phyloP scores from a whole-genome alignment of 2,888 invertebrate species.

The Sceliomorpha sp. region DNA sequence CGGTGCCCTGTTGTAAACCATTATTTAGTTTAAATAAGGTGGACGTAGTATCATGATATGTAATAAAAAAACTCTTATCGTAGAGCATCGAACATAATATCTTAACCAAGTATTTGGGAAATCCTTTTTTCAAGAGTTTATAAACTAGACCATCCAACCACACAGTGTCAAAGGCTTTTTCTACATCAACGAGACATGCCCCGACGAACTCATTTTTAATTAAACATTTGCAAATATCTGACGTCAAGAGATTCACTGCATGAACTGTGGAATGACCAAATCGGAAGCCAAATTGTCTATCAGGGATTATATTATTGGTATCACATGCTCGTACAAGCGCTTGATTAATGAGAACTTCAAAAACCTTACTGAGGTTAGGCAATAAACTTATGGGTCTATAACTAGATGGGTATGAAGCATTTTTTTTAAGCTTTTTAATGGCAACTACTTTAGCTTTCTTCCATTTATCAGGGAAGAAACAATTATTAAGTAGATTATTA shows the following conservation, averaged over 20 bases:
- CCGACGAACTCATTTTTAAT: neutral
- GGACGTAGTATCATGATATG: neutral
- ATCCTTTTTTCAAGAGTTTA: slow-evolving; percentile 13
- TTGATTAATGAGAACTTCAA: slow-evolving; percentile 16
- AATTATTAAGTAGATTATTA: slow-evolving; percentile 44
- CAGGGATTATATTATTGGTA: slow-evolving; percentile 13
- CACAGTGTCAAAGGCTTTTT: no score
- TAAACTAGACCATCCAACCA: no score
- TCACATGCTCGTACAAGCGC: neutral
- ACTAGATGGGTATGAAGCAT: slow-evolving; percentile 9
- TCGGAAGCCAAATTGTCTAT: slow-evolving; percentile 19
- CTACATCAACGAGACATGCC: slow-evolving; percentile 22
- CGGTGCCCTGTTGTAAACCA: slow-evolving; percentile 41
- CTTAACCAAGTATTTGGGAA: slow-evolving; percentile 20
- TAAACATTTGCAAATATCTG: neutral
- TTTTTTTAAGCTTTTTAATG: slow-evolving; percentile 35
- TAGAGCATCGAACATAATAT: slow-evolving; percentile 32
- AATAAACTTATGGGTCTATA: slow-evolving; percentile 56
- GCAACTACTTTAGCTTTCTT: slow-evolving; percentile 38
- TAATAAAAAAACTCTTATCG: slow-evolving; percentile 2
- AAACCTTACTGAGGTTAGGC: slow-evolving; percentile 31
- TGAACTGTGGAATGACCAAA: slow-evolving; percentile 10
- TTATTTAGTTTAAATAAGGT: slow-evolving; percentile 15
- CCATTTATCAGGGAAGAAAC: slow-evolving; percentile 42
- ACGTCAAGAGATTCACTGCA: neutral